Conservation (phyloP, 2,113 vertebrate species). For the Egretta garzetta region DNA sequence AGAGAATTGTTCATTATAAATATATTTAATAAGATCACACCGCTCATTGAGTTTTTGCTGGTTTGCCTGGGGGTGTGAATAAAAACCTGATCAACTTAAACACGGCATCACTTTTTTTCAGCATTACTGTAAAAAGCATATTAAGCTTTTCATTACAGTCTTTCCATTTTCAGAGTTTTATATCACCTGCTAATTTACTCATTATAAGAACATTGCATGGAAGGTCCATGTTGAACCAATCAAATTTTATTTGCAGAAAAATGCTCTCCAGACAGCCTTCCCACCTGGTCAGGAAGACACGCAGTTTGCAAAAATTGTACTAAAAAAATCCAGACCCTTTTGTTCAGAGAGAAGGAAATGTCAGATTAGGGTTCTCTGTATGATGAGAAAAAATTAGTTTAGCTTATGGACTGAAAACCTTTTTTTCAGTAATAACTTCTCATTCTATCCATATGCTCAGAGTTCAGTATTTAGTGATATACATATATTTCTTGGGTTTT, state of each 20-base stretch:
- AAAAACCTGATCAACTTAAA: background rate
- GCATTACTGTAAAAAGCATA: background rate
- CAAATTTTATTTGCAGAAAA: conserved; percentile 7
- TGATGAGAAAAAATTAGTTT: background rate
- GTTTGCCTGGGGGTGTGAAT: conserved; percentile 8
- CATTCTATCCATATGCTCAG: background rate
- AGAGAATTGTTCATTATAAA: background rate
- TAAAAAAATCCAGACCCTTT: background rate
- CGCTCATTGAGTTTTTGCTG: background rate
- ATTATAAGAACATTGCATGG: background rate
- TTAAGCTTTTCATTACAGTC: conserved; percentile 37
- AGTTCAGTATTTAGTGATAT: background rate
- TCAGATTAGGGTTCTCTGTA: background rate
- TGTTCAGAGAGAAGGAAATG: background rate
- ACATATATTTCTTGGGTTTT: background rate
- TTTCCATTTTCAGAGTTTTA: conserved; percentile 6
- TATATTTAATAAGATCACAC: conserved; percentile 18
- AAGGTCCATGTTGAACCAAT: background rate
- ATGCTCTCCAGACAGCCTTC: background rate
- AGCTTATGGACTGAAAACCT: background rate
- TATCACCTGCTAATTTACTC: conserved; percentile 19
- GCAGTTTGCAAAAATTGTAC: background rate
- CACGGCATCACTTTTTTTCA: background rate
- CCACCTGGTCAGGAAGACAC: background rate
- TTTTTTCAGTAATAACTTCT: background rate